phyloP scores from a whole-genome alignment of 2,888 invertebrate species.

The Mactromeris polynyma region DNA sequence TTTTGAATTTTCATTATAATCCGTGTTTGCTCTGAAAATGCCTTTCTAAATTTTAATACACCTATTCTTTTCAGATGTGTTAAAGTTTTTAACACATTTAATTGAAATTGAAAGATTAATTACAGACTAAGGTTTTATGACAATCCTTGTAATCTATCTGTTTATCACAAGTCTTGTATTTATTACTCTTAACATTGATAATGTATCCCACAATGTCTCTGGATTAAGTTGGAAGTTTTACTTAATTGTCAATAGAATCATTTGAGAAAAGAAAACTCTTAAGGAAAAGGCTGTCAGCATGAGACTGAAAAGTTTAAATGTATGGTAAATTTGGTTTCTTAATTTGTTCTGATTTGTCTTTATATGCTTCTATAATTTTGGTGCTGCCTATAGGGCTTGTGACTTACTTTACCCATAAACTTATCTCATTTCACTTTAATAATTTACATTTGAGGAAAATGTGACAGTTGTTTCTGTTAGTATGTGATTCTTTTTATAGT shows the following conservation, averaged over 20 bases:
- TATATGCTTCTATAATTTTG: not conserved
- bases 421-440: not conserved
- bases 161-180: not conserved
- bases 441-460: not conserved
- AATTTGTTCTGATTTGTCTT: not conserved
- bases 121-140: not conserved
- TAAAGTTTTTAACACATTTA: not conserved
- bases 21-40: not conserved
- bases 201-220: not conserved
- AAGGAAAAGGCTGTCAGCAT: not conserved
- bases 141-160: not conserved
- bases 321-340: not conserved
- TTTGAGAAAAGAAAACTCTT: not conserved
- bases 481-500: not conserved
- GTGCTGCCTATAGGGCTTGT: not conserved
- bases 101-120: constrained; percentile 9
- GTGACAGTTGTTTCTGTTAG: not conserved
- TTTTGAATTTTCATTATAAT: not conserved
- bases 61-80: not conserved
- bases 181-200: not conserved
- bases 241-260: not conserved
- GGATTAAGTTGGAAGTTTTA: not conserved
- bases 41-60: not conserved
- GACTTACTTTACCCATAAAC: not conserved
- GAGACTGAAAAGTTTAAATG: not conserved